Evolutionary conservation across 2,888 invertebrate genomes (phyloP), one percentile per base, ranked within the genome.

Genomic region (Pherbina coryleti): DNA sequence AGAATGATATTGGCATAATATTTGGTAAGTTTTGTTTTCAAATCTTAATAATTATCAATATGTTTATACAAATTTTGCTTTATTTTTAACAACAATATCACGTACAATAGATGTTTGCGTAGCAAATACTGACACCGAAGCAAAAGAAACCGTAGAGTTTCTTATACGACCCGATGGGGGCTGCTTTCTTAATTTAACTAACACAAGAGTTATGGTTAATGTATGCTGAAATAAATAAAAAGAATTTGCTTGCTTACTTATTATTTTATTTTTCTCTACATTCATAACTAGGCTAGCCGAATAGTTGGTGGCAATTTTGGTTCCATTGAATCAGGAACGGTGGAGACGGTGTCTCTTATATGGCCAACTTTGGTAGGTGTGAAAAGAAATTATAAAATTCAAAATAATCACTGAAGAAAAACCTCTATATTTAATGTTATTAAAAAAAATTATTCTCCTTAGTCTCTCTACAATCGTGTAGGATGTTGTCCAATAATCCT

Each of bases 391-490:
- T 44, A 8, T 8, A 8, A 5, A 8, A 37, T n/a, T 31, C 11
- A 9, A 55, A 2, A 14, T 66, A 49, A 17, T 49, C 71, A 19
- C 37, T 37, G 37, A 8, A 7, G 3, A 37, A 8, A 37, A 8
- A 37, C 8, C 37, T 37, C n/a, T 37, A 37, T 37, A 37, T 37
- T 37, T 8, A 8, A 1, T 31, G 3, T 5, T 31, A 31, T 37
- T 37, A 37, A 7, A 37, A n/a, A n/a, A 44, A 19, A 25, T 49
- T 51, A 17, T 57, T 66, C 5, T 55, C 72, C 69, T 25, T 49
- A 89, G 89, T 85, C 86, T n/a, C 78, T 88, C 9, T 88, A 82
- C 76, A 88, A 89, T 82, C 86, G 89, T 5, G 84, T 88, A 37
- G 89, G 89, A 8, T 80, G 79, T 62, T 89, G 89, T 70, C 84